These are phyloP conservation scores for Phaenicophaeus curvirostris DNA, from an alignment of 2,797 vertebrate genomes.

Conservation along the genomic window DNA sequence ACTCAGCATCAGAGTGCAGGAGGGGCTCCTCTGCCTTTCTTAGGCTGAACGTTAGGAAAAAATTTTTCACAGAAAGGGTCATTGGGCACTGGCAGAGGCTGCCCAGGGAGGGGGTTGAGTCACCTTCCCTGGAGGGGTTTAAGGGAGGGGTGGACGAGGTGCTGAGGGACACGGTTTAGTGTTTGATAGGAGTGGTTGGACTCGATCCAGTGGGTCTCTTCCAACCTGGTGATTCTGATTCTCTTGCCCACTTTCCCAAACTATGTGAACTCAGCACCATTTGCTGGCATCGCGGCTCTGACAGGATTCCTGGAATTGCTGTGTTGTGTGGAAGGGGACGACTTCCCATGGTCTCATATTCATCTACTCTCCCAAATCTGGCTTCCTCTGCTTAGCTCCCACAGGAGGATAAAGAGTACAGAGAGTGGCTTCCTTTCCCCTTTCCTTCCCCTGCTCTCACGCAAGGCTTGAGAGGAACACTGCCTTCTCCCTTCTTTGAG, in stretches of 20 bases:
- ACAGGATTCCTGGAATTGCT: not conserved
- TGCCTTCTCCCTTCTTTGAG: not conserved
- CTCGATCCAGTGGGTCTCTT: no score
- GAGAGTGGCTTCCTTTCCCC: not conserved
- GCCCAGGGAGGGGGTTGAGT: no score
- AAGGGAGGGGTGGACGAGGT: no score
- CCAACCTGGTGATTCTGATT: no score
- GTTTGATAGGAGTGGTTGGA: no score
- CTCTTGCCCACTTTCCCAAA: not conserved
- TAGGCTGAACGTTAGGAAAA: no score
- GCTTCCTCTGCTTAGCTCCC: not conserved
- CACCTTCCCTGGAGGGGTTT: no score
- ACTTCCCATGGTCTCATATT: not conserved
- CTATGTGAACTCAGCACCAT: not conserved
- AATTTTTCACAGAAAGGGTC: no score
- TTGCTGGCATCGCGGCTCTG: not conserved
- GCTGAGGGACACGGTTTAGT: no score
- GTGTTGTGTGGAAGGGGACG: not conserved
- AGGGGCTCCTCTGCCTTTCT: accelerated
- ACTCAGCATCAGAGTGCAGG: not conserved
- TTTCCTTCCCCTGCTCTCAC: not conserved
- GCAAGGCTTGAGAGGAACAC: not conserved
- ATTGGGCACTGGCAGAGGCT: no score
- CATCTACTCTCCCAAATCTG: not conserved
- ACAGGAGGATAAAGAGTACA: not conserved